phyloP scores from a whole-genome alignment of 2,113 vertebrate species.

The Zosterops borbonicus region DNA sequence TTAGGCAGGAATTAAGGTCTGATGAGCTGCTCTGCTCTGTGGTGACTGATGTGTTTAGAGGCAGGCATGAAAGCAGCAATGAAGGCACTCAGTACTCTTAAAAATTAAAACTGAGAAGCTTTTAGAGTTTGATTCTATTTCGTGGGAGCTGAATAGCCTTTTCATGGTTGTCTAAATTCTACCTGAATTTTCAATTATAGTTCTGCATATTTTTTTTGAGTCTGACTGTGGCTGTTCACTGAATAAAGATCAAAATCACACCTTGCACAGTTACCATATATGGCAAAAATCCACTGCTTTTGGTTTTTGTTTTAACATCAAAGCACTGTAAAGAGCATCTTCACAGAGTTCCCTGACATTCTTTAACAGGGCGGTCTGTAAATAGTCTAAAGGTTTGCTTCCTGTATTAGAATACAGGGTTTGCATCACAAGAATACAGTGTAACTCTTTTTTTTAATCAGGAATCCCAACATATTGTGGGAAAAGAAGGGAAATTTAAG shows the following conservation, averaged over 20 bases:
- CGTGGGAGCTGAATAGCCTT: background rate
- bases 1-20: background rate
- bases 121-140: background rate
- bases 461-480: background rate
- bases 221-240: background rate
- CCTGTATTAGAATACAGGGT: slow-evolving; percentile 62
- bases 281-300: slow-evolving; percentile 56
- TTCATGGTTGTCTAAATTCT: background rate
- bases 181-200: background rate
- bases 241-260: slow-evolving; percentile 56
- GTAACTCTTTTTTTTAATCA: slow-evolving; percentile 17
- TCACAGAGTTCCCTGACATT: slow-evolving; percentile 59
- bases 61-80: background rate
- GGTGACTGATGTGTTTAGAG: background rate
- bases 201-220: background rate
- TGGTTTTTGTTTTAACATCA: slow-evolving; percentile 57
- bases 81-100: background rate
- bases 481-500: background rate
- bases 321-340: slow-evolving; percentile 68
- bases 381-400: slow-evolving; percentile 72
- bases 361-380: slow-evolving; percentile 72
- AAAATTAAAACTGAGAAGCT: background rate
- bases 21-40: background rate
- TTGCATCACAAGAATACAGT: slow-evolving; percentile 36
- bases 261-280: slow-evolving; percentile 64